These are phyloP conservation scores for Anneissia japonica DNA, from an alignment of 35 echinoderm and acorn worm genomes.

Conservation along the genomic window DNA sequence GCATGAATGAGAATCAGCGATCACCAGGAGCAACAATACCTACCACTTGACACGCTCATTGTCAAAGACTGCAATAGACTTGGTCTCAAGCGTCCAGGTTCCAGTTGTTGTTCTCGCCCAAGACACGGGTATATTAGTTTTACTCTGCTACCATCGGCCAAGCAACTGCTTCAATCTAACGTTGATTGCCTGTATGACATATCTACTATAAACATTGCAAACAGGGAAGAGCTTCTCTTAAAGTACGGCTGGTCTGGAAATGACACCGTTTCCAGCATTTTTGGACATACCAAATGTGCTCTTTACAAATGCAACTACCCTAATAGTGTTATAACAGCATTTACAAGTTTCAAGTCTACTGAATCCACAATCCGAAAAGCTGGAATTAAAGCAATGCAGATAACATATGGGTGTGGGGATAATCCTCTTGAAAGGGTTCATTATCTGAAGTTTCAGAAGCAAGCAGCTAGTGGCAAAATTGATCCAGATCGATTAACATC, in stretches of 20 bases:
- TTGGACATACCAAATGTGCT: slow-evolving; percentile 60
- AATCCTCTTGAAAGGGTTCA: slow-evolving; percentile 32
- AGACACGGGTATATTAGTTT: slow-evolving; percentile 53
- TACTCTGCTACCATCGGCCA: slow-evolving; percentile 43
- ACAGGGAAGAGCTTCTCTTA: slow-evolving; percentile 52
- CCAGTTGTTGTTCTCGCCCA: slow-evolving; percentile 45
- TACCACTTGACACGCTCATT: slow-evolving; percentile 57
- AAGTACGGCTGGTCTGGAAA: slow-evolving; percentile 69
- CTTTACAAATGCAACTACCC: slow-evolving; percentile 63
- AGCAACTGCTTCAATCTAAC: slow-evolving; percentile 32
- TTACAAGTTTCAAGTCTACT: slow-evolving; percentile 43
- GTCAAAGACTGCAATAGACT: slow-evolving; percentile 51
- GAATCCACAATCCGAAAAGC: slow-evolving; percentile 48
- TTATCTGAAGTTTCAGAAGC: slow-evolving; percentile 24
- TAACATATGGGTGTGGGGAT: slow-evolving; percentile 42
- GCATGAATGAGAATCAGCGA: no score
- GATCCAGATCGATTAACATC: no score
- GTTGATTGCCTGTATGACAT: slow-evolving; percentile 57
- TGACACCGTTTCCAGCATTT: slow-evolving; percentile 64
- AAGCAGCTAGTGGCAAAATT: slow-evolving; percentile 35
- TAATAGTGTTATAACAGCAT: slow-evolving; percentile 45
- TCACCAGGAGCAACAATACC: no score
- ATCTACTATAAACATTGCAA: slow-evolving; percentile 40
- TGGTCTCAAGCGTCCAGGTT: slow-evolving; percentile 16
- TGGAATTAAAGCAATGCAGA: background rate